Base-by-base conservation (phyloP, 2,113 vertebrate genomes). In the Lethenteron camtschaticum region DNA sequence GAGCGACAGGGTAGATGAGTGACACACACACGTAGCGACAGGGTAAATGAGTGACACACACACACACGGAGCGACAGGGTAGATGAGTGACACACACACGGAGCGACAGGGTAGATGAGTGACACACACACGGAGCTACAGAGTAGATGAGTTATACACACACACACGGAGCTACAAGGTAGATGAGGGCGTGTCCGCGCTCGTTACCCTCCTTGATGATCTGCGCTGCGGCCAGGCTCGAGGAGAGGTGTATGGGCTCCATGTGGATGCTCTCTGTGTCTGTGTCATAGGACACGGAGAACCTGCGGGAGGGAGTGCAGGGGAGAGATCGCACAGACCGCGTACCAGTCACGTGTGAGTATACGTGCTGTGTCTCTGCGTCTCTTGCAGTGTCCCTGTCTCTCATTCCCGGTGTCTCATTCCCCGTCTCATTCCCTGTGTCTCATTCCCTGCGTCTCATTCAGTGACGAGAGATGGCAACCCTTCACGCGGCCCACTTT, bases 191-290 rank as follows among this genome's bases (percentile, higher is more conserved):
- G 41, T 41, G 41, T 41, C 41, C 41, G 41, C 41, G 41, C 41
- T 41, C 41, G 41, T 83, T 79, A 99, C 94, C 90, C 83, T 96
- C 88, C 3, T 55, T 86, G 76, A 95, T 95, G 76, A 94, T 96
- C 80, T 85, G 81, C 75, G 92, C 94, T 68, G 90, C 91, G 20
- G 88, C 89, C 59, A 96, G 75, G 14, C 83, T 79, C 0, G 94
- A 90, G 1, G 91, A 94, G 5, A 99, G 83, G 74, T 99, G 88
- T 71, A 99, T 95, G 69, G 94, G 94, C 56, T 96, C 94, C 94
- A 99, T 94, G 78, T 90, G 87, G 74, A 99, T 92, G 76, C 89
- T 96, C 58, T 87, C 87, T 0, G 88, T 87, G 1, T 95, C 85
- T 1, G 88, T 79, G 0, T 88, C 87, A 0, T 91, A 95, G 72